Evolutionary conservation across 2,888 invertebrate species (phyloP).

Genomic region (Drosophila siamana): DNA sequence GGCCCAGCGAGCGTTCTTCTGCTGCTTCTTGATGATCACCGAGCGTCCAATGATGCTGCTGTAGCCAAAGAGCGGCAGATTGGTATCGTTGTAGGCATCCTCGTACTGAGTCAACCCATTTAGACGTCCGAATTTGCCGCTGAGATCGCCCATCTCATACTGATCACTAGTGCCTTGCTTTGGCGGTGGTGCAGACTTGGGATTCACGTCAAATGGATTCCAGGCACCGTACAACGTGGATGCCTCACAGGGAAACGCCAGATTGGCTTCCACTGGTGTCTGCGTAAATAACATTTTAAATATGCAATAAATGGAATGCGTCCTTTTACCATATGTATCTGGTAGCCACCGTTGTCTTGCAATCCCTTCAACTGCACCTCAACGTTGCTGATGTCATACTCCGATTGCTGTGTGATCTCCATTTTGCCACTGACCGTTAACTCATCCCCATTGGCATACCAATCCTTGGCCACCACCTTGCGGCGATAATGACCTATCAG

Average conservation of each 20-base stretch:
- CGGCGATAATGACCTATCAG: constrained; percentile 91
- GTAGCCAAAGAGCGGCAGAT: constrained; percentile 92
- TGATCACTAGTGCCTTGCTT: constrained; percentile 92
- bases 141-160: constrained; percentile 94
- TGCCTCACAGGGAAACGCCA: constrained; percentile 95
- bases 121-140: constrained; percentile 93
- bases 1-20: constrained; percentile 90
- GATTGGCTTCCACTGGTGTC: constrained; percentile 92
- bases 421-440: constrained; percentile 90
- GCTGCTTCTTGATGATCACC: constrained; percentile 91
- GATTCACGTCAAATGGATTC: constrained; percentile 92
- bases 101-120: constrained; percentile 88
- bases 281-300: constrained; percentile 81
- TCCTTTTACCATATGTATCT: constrained; percentile 90
- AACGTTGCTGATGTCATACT: constrained; percentile 93
- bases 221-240: constrained; percentile 93
- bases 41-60: constrained; percentile 94
- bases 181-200: constrained; percentile 87
- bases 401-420: constrained; percentile 94
- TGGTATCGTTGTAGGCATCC: constrained; percentile 91
- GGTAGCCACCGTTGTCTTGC: constrained; percentile 89
- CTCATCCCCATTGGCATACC: constrained; percentile 93
- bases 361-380: constrained; percentile 92
- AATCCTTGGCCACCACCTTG: constrained; percentile 94
- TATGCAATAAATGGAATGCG: constrained; percentile 42